phyloP scores from a whole-genome alignment of 2,113 vertebrate genomes.

The Petaurus breviceps region DNA sequence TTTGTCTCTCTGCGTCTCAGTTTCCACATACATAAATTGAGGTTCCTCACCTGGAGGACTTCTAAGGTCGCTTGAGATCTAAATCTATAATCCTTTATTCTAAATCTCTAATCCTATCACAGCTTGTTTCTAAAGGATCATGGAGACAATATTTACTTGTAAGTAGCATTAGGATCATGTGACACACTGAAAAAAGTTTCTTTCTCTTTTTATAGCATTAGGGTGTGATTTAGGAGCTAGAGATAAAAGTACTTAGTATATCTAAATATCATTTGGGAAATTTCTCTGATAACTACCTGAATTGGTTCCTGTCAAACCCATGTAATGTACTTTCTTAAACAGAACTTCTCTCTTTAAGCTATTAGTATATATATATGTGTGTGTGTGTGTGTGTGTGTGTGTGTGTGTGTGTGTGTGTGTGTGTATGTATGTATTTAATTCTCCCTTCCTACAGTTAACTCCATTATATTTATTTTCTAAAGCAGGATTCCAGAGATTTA shows the following conservation, averaged over 20 bases:
- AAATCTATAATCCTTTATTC: not conserved
- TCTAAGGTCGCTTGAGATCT: not conserved
- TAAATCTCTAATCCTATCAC: not conserved
- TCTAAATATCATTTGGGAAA: not conserved
- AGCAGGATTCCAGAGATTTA: slow-evolving; percentile 67
- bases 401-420: no score
- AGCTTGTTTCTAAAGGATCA: not conserved
- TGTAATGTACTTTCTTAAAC: not conserved
- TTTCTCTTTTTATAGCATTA: not conserved
- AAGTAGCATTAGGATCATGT: not conserved
- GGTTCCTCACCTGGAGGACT: not conserved
- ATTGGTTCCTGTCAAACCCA: not conserved
- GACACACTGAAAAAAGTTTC: not conserved
- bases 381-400: no score
- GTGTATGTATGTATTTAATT: slow-evolving; percentile 60
- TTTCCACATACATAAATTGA: not conserved
- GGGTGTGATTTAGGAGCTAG: not conserved
- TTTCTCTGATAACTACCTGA: not conserved
- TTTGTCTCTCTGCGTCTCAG: not conserved
- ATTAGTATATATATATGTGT: slow-evolving; percentile 29
- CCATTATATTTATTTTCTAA: slow-evolving; percentile 56
- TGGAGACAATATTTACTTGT: not conserved
- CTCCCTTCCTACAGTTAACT: slow-evolving; percentile 30
- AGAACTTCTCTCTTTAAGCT: slow-evolving; percentile 1
- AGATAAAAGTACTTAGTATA: not conserved